These are phyloP conservation scores for Notodonta dromedarius DNA, from an alignment of 2,888 invertebrate genomes.

Conservation along the genomic window DNA sequence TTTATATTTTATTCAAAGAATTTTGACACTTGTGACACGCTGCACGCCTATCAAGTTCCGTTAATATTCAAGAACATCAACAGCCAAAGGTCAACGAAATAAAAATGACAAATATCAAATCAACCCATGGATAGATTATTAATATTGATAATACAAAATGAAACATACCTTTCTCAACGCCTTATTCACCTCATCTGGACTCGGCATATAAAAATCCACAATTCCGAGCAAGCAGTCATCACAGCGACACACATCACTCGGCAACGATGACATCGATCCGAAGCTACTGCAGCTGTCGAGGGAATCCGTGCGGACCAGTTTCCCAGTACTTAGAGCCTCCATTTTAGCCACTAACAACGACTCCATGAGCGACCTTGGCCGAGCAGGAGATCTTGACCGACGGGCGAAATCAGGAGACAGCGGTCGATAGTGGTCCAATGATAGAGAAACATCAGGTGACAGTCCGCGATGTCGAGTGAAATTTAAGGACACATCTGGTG, in stretches of 20 bases:
- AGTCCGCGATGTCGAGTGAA: constrained; percentile 65
- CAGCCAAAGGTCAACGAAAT: too few relatives aligned
- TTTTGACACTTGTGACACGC: too few relatives aligned
- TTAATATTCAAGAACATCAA: too few relatives aligned
- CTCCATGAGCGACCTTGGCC: constrained; percentile 92
- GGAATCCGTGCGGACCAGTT: constrained; percentile 89
- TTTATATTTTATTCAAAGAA: too few relatives aligned
- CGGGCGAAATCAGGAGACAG: constrained; percentile 77
- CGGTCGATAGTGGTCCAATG: constrained; percentile 59
- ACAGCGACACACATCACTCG: constrained; percentile 91
- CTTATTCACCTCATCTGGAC: constrained; percentile 75
- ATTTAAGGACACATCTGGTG: constrained; percentile 72
- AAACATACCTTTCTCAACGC: constrained; percentile 85
- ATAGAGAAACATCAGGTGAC: constrained; percentile 63
- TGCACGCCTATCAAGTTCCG: too few relatives aligned
- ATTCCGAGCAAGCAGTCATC: constrained; percentile 93
- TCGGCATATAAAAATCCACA: constrained; percentile 88
- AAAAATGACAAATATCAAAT: too few relatives aligned
- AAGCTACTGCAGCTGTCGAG: constrained; percentile 90
- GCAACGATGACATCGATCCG: constrained; percentile 87
- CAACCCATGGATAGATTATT: neutral
- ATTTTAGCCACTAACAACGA: constrained; percentile 92
- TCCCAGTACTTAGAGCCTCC: constrained; percentile 86
- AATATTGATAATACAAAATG: neutral
- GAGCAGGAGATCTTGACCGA: constrained; percentile 79